These are phyloP conservation scores for Teleopsis dalmanni DNA, from an alignment of 1,140 invertebrate species.

Conservation along the genomic window DNA sequence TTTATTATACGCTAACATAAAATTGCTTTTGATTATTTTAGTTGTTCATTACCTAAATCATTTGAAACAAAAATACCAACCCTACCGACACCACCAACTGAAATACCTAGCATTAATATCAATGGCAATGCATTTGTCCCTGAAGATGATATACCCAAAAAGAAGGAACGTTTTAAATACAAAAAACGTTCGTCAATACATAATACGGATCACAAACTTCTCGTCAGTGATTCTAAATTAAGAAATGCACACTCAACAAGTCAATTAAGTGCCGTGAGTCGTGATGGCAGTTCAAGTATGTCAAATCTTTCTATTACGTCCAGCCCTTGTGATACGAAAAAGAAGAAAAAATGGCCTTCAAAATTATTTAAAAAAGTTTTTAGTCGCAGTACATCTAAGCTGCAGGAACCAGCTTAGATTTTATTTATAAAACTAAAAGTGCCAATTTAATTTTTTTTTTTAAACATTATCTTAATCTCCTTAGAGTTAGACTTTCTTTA, in stretches of 20 bases:
- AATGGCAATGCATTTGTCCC: slow-evolving; percentile 3
- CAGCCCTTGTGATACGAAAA: slow-evolving; percentile 16
- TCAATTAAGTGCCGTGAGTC: slow-evolving; percentile 5
- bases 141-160: slow-evolving; percentile 4
- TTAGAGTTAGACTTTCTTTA: too few relatives aligned
- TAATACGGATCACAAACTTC: not conserved
- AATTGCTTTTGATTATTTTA: too few relatives aligned
- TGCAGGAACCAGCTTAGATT: slow-evolving; percentile 18
- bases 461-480: too few relatives aligned
- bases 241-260: slow-evolving; percentile 12
- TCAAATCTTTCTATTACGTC: slow-evolving; percentile 33
- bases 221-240: not conserved
- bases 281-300: slow-evolving; percentile 19
- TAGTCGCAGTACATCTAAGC: slow-evolving; percentile 29
- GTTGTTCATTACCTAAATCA: too few relatives aligned
- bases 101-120: slow-evolving; percentile 13
- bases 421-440: too few relatives aligned
- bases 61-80: not conserved
- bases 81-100: slow-evolving; percentile 3
- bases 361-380: slow-evolving; percentile 32
- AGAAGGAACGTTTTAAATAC: slow-evolving; percentile 6
- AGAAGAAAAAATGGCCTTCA: slow-evolving; percentile 30
- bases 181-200: slow-evolving; percentile 6
- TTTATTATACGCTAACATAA: too few relatives aligned
- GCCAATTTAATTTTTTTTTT: too few relatives aligned